A percentile compares a stretch with the other conserved stretches of the same genome.
These are phyloP conservation scores for Pelvicachromis taeniatus DNA, from an alignment of 2,113 vertebrate genomes.

Conservation along the genomic window DNA sequence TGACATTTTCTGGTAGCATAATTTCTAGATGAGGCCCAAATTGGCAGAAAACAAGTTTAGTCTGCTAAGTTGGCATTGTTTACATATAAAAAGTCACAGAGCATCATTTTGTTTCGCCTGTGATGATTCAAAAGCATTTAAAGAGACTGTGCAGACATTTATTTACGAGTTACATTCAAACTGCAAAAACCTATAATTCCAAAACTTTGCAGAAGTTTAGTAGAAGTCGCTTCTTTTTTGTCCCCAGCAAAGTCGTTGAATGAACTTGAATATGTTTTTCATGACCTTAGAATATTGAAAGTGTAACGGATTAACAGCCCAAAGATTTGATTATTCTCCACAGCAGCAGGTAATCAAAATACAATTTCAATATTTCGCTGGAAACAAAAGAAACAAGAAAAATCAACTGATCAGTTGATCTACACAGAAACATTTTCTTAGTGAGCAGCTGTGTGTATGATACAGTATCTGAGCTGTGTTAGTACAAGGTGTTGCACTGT, in stretches of 20 bases:
- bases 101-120: not conserved
- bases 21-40: not conserved
- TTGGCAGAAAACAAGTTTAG: not conserved
- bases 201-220: not conserved
- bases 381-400: not conserved
- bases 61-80: not conserved
- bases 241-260: not conserved
- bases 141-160: not conserved
- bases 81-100: not conserved
- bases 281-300: too few species aligned
- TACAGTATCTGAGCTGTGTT: not conserved
- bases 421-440: not conserved
- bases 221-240: not conserved
- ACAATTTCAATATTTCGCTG: slow-evolving; percentile 4
- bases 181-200: not conserved
- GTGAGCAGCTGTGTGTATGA: not conserved
- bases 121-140: not conserved
- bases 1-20: not conserved
- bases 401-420: not conserved
- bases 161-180: not conserved
- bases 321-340: slow-evolving; percentile 10
- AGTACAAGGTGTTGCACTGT: not conserved
- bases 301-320: not conserved
- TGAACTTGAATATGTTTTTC: not conserved
- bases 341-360: slow-evolving; percentile 32